Evolutionary conservation across 2,113 vertebrate species (phyloP).

Genomic region (Isichthys henryi): DNA sequence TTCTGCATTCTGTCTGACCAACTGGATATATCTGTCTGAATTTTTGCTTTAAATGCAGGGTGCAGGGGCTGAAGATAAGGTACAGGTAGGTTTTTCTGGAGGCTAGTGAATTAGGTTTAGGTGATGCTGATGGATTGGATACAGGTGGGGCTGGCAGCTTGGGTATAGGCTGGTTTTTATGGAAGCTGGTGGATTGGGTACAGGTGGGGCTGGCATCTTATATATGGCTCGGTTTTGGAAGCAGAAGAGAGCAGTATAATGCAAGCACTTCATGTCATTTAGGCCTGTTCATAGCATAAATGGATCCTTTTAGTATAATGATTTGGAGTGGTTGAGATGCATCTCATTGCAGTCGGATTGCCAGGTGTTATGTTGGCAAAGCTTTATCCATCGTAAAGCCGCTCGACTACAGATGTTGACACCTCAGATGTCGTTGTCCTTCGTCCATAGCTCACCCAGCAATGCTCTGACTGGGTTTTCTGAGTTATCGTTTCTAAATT

Average conservation of each 20-base stretch:
- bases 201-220: neutral
- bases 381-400: neutral
- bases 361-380: neutral
- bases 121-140: neutral
- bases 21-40: neutral
- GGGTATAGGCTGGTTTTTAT: neutral
- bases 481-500: neutral
- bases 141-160: neutral
- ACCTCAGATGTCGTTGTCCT: neutral
- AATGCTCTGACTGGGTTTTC: neutral
- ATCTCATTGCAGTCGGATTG: neutral
- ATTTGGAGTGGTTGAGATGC: neutral
- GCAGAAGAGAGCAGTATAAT: neutral
- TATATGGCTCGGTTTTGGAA: neutral
- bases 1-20: constrained; percentile 12
- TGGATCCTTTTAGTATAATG: neutral
- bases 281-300: neutral
- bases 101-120: neutral
- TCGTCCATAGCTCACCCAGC: neutral
- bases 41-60: neutral
- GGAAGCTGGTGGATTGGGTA: neutral
- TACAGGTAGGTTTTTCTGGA: neutral
- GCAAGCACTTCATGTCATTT: neutral
- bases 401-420: neutral
- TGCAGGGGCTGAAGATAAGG: neutral